Percentiles rank a stretch among this genome's conserved stretches.
phyloP scores from a whole-genome alignment of 2,888 invertebrate genomes.

The Melitaea athalia region DNA sequence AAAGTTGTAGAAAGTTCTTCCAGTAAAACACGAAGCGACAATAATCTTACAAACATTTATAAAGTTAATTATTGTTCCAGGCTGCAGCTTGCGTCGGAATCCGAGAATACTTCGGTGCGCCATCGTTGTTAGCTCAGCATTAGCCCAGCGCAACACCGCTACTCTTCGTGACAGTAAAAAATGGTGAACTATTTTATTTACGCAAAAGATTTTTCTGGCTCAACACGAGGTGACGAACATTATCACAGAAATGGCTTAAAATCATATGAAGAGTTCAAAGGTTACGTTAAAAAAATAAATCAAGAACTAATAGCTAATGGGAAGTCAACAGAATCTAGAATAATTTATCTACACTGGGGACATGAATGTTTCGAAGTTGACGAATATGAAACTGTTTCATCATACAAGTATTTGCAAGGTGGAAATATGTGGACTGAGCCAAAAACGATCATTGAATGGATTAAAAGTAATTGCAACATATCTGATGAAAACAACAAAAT shows the following conservation, averaged over 20 bases:
- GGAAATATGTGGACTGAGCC: constrained; percentile 36
- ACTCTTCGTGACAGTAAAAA: constrained; percentile 11
- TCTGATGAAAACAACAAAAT: constrained; percentile 39
- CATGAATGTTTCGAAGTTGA: constrained; percentile 43
- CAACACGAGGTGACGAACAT: constrained; percentile 35
- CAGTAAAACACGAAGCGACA: no score
- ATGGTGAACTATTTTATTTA: constrained; percentile 44
- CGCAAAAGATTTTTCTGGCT: constrained; percentile 48
- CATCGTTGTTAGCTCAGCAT: no score
- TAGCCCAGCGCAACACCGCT: no score
- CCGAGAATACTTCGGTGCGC: no score
- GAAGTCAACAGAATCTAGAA: constrained; percentile 40
- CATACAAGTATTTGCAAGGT: constrained; percentile 22
- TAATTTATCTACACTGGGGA: constrained; percentile 51
- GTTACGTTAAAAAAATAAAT: constrained; percentile 43
- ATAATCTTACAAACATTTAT: no score
- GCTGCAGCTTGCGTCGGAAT: no score
- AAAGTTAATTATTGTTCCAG: no score
- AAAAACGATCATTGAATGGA: constrained; percentile 37
- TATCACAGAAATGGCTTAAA: constrained; percentile 45
- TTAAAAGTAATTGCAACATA: constrained; percentile 1
- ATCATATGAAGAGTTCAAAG: constrained; percentile 44
- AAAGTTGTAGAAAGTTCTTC: no score
- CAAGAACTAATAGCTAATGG: constrained; percentile 36
- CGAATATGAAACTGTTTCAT: constrained; percentile 37